A percentile compares a stretch with the other conserved stretches of the same genome.
phyloP scores from a whole-genome alignment of 1,140 invertebrate genomes.

The Periplaneta americana region DNA sequence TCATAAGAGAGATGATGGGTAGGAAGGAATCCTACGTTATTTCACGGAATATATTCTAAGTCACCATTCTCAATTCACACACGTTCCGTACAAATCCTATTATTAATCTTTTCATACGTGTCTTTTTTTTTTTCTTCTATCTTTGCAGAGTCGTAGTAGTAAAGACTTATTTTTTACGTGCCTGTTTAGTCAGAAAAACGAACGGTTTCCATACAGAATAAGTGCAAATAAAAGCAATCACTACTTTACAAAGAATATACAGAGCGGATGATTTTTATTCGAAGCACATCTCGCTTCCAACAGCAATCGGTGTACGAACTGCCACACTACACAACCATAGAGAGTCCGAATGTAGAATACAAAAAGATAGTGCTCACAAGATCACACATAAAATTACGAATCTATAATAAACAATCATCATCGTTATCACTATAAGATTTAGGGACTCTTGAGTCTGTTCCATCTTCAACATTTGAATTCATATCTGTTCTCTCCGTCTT shows the following conservation, averaged over 20 bases:
- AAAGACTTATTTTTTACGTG: not conserved
- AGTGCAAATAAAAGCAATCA: not conserved
- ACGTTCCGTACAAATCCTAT: not conserved
- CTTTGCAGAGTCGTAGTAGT: not conserved
- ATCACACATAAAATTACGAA: too few relatives aligned
- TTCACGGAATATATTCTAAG: not conserved
- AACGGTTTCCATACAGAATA: not conserved
- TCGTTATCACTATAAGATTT: too few relatives aligned
- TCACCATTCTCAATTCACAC: not conserved
- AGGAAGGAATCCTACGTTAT: not conserved
- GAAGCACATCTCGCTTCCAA: not conserved
- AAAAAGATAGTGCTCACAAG: too few relatives aligned
- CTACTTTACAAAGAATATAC: not conserved
- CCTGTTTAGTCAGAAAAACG: not conserved
- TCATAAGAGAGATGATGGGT: not conserved
- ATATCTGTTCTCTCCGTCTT: too few relatives aligned
- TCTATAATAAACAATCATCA: too few relatives aligned
- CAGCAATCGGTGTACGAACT: not conserved
- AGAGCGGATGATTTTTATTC: not conserved
- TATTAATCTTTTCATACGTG: slow-evolving; percentile 5
- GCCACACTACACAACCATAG: too few relatives aligned
- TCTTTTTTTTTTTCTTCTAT: not conserved
- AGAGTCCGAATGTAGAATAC: too few relatives aligned
- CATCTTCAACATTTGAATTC: too few relatives aligned
- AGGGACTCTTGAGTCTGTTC: too few relatives aligned